Evolutionary conservation across 2,888 invertebrate genomes (phyloP).

Genomic region (Drosophila antonietae): DNA sequence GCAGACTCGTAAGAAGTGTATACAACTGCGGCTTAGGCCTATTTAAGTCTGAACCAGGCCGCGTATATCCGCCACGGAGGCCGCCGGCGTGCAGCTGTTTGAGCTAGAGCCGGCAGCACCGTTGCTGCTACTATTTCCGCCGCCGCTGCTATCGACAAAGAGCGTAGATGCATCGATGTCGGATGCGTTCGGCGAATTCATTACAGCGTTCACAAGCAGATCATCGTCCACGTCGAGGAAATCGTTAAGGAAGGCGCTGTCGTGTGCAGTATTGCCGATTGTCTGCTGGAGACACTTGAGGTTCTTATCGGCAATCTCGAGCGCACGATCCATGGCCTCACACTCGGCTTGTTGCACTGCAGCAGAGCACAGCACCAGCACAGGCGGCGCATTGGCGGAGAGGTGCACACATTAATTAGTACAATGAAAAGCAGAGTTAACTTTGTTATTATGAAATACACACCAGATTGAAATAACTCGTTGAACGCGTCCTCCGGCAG

Average conservation of each 20-base stretch:
- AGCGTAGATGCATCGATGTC: slow-evolving; percentile 81
- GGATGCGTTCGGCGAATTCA: slow-evolving; percentile 82
- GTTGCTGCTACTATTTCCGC: slow-evolving; percentile 59
- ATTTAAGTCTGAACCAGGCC: slow-evolving; percentile 83
- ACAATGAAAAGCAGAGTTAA: slow-evolving; percentile 66
- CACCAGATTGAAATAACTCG: slow-evolving; percentile 90
- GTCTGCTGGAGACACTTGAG: slow-evolving; percentile 90
- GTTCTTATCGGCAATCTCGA: slow-evolving; percentile 91
- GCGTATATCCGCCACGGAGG: slow-evolving; percentile 78
- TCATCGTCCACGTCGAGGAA: slow-evolving; percentile 83
- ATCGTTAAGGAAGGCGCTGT: slow-evolving; percentile 82
- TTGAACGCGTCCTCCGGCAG: slow-evolving; percentile 93
- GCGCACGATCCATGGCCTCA: slow-evolving; percentile 93
- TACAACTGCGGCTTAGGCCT: slow-evolving; percentile 13
- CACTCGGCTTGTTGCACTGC: slow-evolving; percentile 90
- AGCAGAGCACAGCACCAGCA: slow-evolving; percentile 41
- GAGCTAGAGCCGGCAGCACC: slow-evolving; percentile 50
- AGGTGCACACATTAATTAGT: slow-evolving; percentile 74
- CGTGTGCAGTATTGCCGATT: slow-evolving; percentile 75
- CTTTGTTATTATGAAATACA: slow-evolving; percentile 67
- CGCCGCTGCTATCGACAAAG: slow-evolving; percentile 78
- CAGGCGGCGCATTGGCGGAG: slow-evolving; percentile 42
- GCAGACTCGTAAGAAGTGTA: slow-evolving; percentile 25
- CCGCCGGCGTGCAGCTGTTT: slow-evolving; percentile 38
- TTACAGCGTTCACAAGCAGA: slow-evolving; percentile 81